These are phyloP conservation scores for Caenorhabditis sinica DNA, from an alignment of 2,888 invertebrate species.

Conservation along the genomic window DNA sequence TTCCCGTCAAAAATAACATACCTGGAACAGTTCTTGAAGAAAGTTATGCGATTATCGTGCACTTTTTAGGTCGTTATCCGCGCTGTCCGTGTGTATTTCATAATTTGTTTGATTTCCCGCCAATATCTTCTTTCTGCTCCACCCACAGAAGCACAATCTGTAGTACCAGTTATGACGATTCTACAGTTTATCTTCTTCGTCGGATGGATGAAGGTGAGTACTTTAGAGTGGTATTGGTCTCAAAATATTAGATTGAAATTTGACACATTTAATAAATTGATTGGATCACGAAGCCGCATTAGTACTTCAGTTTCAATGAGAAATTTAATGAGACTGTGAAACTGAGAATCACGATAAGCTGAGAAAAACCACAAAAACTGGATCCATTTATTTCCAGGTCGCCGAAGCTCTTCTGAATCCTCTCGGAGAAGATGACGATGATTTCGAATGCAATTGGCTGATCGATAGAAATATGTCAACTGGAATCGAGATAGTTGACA, in stretches of 20 bases:
- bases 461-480: constrained; percentile 71
- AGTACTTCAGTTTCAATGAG: too few species aligned
- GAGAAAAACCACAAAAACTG: too few species aligned
- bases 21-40: too few species aligned
- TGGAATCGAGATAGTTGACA: constrained; percentile 55
- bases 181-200: constrained; percentile 76
- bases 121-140: constrained; percentile 53
- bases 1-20: too few species aligned
- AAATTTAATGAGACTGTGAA: too few species aligned
- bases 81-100: constrained; percentile 73
- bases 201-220: constrained; percentile 71
- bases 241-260: too few species aligned
- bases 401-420: constrained; percentile 79
- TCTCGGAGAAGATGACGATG: constrained; percentile 72
- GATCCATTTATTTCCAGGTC: constrained; percentile 57
- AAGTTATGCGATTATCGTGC: too few species aligned
- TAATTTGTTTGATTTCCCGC: constrained; percentile 69
- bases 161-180: constrained; percentile 77
- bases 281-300: too few species aligned
- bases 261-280: too few species aligned
- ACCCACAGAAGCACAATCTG: constrained; percentile 37
- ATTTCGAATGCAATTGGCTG: constrained; percentile 72
- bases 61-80: constrained; percentile 71
- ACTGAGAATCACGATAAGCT: too few species aligned
- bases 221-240: not conserved